phyloP scores from a whole-genome alignment of 2,113 vertebrate genomes.

The Lontra canadensis region DNA sequence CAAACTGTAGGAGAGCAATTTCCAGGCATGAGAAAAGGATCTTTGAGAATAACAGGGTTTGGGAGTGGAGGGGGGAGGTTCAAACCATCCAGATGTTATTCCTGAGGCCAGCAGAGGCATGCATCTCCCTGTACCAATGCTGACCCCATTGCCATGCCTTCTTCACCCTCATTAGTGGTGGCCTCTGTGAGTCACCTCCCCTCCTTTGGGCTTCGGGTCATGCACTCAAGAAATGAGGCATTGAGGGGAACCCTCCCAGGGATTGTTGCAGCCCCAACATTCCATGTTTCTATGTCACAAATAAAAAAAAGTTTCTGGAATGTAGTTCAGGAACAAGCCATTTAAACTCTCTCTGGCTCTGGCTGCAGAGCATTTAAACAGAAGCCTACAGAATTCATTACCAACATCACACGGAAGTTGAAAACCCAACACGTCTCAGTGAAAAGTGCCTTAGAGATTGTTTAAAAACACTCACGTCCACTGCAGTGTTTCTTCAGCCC shows the following conservation, averaged over 20 bases:
- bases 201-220: neutral
- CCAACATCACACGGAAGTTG: neutral
- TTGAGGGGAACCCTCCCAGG: no score
- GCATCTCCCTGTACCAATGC: accelerated
- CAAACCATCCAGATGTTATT: no score
- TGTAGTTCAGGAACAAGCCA: neutral
- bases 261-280: no score
- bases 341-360: no score
- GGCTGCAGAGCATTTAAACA: neutral
- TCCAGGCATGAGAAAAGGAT: neutral
- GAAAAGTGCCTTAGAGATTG: neutral
- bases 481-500: neutral
- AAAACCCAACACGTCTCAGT: neutral
- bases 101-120: neutral
- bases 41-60: neutral
- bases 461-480: accelerated
- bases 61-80: accelerated
- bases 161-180: accelerated
- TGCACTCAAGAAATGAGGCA: neutral
- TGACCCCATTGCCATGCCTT: accelerated
- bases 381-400: neutral
- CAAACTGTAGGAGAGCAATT: neutral
- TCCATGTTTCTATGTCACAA: neutral
- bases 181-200: accelerated
- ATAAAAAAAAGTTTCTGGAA: neutral